phyloP scores from a whole-genome alignment of 2,797 vertebrate species.

The Oophaga sylvatica region DNA sequence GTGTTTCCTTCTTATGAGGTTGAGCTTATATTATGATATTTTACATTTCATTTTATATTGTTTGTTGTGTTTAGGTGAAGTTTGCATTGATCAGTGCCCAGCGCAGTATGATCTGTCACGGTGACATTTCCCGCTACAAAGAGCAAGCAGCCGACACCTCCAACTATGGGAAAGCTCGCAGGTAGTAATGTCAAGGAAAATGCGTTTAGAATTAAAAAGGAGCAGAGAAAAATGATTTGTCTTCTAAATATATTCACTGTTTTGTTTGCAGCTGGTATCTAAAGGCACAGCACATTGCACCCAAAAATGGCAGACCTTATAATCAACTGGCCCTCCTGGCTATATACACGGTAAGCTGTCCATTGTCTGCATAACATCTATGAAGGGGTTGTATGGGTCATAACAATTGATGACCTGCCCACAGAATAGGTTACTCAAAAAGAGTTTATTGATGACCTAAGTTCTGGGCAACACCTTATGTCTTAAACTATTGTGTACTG shows the following conservation, averaged over 20 bases:
- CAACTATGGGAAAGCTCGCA: conserved; percentile 97
- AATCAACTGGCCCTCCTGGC: conserved; percentile 95
- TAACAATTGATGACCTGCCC: too few relatives aligned
- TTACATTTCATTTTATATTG: neutral
- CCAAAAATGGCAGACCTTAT: conserved; percentile 98
- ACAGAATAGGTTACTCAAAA: too few relatives aligned
- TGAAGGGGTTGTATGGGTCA: too few relatives aligned
- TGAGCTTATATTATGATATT: neutral
- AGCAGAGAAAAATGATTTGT: neutral
- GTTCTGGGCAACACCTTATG: too few relatives aligned
- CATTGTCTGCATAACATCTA: too few relatives aligned
- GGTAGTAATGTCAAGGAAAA: conserved; percentile 75
- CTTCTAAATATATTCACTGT: conserved; percentile 22
- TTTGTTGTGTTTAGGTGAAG: conserved; percentile 82
- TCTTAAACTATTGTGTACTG: too few relatives aligned
- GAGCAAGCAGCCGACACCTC: conserved; percentile 93
- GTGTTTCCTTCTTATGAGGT: neutral
- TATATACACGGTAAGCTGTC: conserved; percentile 89
- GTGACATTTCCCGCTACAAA: conserved; percentile 93
- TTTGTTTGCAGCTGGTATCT: conserved; percentile 89
- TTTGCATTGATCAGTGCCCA: conserved; percentile 97
- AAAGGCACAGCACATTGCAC: conserved; percentile 97
- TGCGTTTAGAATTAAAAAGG: neutral
- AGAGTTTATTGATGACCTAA: too few relatives aligned
- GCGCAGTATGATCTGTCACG: conserved; percentile 96